phyloP scores from a whole-genome alignment of 1,140 invertebrate species.

The Cotesia glomerata region DNA sequence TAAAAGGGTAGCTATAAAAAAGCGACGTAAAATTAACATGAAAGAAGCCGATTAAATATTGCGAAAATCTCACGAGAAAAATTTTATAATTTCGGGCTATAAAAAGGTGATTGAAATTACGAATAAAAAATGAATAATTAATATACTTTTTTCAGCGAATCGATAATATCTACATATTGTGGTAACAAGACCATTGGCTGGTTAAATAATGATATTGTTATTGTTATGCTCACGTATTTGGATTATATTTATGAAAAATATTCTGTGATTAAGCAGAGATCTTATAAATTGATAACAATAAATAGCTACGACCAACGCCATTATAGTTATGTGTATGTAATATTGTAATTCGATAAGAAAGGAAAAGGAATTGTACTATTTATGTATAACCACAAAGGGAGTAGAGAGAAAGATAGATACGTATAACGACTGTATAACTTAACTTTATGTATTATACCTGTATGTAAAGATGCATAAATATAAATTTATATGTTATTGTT shows the following conservation, averaged over 20 bases:
- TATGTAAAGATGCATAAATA: no score
- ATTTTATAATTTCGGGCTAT: not conserved
- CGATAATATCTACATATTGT: not conserved
- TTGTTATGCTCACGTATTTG: not conserved
- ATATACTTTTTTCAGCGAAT: not conserved
- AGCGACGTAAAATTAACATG: no score
- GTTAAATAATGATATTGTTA: not conserved
- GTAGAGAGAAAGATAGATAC: not conserved
- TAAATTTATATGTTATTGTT: no score
- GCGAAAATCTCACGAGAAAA: not conserved
- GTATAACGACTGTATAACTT: not conserved
- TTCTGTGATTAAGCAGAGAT: constrained; percentile 12
- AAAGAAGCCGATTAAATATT: not conserved
- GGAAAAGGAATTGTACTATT: no score
- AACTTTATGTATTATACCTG: not conserved
- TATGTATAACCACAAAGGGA: no score
- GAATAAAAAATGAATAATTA: not conserved
- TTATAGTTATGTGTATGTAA: not conserved
- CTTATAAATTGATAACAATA: constrained; percentile 7
- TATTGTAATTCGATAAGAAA: no score
- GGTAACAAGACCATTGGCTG: not conserved
- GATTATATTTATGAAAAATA: constrained; percentile 1
- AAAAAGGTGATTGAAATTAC: not conserved
- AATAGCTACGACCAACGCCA: not conserved
- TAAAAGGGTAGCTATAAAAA: no score